A percentile compares a stretch with the other conserved stretches of the same genome.
These are phyloP conservation scores for Penaeus japonicus DNA, from an alignment of 1,140 invertebrate species.

Conservation along the genomic window DNA sequence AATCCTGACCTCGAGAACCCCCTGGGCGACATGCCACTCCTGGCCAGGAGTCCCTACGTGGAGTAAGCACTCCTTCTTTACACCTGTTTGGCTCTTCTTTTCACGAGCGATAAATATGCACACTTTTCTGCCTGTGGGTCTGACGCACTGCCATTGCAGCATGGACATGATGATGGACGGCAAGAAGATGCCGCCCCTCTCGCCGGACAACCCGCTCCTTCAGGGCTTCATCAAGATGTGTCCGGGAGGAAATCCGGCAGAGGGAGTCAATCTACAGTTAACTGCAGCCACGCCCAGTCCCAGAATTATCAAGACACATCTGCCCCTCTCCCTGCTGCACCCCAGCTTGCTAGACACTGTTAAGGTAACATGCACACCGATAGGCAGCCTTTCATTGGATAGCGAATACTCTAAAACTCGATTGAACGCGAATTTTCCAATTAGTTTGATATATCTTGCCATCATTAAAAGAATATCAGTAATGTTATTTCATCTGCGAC, in stretches of 20 bases:
- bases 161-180: too few species aligned
- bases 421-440: not conserved
- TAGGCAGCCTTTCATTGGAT: too few species aligned
- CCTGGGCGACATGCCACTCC: not conserved
- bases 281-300: slow-evolving; percentile 56
- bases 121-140: too few species aligned
- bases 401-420: too few species aligned
- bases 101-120: too few species aligned
- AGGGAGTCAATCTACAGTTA: not conserved
- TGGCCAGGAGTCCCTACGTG: slow-evolving; percentile 16
- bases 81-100: too few species aligned
- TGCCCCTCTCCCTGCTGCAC: slow-evolving; percentile 64
- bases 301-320: slow-evolving; percentile 66
- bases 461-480: too few species aligned
- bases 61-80: not conserved
- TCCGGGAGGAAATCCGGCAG: not conserved
- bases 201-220: not conserved
- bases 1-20: slow-evolving; percentile 49
- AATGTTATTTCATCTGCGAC: slow-evolving; percentile 62
- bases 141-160: too few species aligned
- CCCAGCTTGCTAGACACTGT: slow-evolving; percentile 49
- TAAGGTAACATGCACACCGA: slow-evolving; percentile 69
- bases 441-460: not conserved
- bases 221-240: not conserved
- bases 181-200: too few species aligned